These are phyloP conservation scores for Spilarctia lutea DNA, from an alignment of 2,888 invertebrate genomes.

Conservation along the genomic window DNA sequence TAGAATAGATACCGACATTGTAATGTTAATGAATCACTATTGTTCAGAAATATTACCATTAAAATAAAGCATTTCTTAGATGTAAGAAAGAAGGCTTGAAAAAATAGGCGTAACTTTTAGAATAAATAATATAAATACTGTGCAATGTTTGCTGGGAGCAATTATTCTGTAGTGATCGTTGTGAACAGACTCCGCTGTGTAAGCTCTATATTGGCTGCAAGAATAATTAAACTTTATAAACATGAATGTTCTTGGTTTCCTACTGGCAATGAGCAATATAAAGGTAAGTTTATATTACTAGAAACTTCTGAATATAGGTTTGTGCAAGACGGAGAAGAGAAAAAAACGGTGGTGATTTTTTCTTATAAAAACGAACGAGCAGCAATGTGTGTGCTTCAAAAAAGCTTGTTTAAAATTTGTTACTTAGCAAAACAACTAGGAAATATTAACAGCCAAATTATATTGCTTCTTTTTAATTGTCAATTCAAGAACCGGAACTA, in stretches of 20 bases:
- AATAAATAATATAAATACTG: constrained; percentile 68
- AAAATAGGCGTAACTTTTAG: constrained; percentile 58
- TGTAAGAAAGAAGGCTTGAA: constrained; percentile 41
- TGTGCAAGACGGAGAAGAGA: no score
- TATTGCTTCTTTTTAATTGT: neutral
- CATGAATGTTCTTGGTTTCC: constrained; percentile 58
- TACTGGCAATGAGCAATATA: constrained; percentile 59
- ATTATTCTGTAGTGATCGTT: constrained; percentile 33
- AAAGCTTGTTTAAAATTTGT: no score
- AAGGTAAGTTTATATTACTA: constrained; percentile 50
- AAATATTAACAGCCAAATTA: neutral
- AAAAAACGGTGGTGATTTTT: neutral
- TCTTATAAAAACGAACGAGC: neutral
- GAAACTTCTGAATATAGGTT: neutral
- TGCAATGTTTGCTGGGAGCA: constrained; percentile 39
- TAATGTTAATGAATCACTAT: constrained; percentile 57
- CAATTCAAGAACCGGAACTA: neutral
- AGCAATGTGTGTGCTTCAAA: neutral
- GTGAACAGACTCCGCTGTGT: constrained; percentile 44
- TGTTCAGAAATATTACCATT: constrained; percentile 60
- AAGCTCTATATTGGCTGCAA: constrained; percentile 25
- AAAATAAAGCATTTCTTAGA: constrained; percentile 56
- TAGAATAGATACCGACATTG: constrained; percentile 38
- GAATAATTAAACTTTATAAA: constrained; percentile 30
- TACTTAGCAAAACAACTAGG: neutral